Conservation (phyloP, 2,888 invertebrate species). For the Cylloceria caligata region DNA sequence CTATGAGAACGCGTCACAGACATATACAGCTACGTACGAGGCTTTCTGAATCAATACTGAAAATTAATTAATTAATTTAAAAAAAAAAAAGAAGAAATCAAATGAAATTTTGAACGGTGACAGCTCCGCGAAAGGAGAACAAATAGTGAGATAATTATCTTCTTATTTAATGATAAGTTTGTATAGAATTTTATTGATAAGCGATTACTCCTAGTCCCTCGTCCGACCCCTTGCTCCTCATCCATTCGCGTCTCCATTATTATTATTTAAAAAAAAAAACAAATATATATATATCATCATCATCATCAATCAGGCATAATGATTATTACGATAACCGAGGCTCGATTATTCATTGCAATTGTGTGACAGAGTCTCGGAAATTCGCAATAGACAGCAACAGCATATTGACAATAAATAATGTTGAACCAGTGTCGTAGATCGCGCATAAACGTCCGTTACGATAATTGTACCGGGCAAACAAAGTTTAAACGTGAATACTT, state of each 20-base stretch:
- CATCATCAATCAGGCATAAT: conserved; percentile 39
- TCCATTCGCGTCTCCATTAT: conserved; percentile 48
- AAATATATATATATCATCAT: conserved; percentile 19
- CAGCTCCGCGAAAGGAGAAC: conserved; percentile 58
- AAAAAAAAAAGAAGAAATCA: conserved; percentile 26
- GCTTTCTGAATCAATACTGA: conserved; percentile 40
- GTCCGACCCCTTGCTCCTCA: conserved; percentile 27
- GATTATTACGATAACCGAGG: conserved; percentile 42
- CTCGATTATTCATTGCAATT: conserved; percentile 37
- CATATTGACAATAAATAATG: conserved; percentile 62
- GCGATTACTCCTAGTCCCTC: conserved; percentile 65
- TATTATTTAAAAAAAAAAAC: too few relatives aligned
- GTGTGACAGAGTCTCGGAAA: conserved; percentile 37
- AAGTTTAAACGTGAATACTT: conserved; percentile 72
- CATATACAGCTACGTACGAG: conserved; percentile 53
- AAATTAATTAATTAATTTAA: background rate
- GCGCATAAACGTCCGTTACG: conserved; percentile 22
- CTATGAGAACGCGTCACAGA: conserved; percentile 53
- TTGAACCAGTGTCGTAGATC: conserved; percentile 31
- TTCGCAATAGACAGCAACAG: conserved; percentile 51
- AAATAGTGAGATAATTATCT: conserved; percentile 63
- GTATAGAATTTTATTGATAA: conserved; percentile 65
- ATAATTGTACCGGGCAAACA: conserved; percentile 9
- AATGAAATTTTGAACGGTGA: conserved; percentile 43
- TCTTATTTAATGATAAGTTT: conserved; percentile 63